Conservation (phyloP, 2,888 invertebrate genomes). For the Brachypalpus laphriformis region DNA sequence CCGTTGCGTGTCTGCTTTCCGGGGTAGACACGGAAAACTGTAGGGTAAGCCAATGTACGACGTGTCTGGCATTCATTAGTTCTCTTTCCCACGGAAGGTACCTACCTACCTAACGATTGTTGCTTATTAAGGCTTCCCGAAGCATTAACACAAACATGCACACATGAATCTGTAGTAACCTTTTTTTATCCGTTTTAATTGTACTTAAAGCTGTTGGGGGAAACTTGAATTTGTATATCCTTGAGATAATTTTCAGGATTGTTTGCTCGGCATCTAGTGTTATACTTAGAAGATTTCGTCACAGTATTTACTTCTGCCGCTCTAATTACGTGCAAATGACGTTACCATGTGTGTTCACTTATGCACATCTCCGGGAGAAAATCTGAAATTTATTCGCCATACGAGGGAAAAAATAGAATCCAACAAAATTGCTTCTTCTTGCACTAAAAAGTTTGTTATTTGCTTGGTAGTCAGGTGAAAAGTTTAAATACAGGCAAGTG, state of each 20-base stretch:
- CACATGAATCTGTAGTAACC: neutral
- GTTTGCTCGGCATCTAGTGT: neutral
- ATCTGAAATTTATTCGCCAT: neutral
- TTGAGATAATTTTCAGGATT: slow-evolving; percentile 12
- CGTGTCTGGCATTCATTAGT: slow-evolving; percentile 66
- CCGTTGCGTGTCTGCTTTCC: slow-evolving; percentile 54
- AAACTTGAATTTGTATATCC: slow-evolving; percentile 7
- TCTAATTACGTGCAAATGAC: neutral
- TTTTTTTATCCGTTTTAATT: slow-evolving; percentile 28
- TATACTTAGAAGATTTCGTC: neutral
- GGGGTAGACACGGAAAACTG: slow-evolving; percentile 28
- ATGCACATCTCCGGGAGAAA: neutral
- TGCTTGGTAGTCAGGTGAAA: neutral
- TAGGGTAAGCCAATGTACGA: slow-evolving; percentile 53
- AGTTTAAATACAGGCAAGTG: neutral
- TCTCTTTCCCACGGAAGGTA: slow-evolving; percentile 4
- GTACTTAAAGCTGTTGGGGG: slow-evolving; percentile 10
- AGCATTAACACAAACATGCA: neutral
- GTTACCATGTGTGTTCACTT: neutral
- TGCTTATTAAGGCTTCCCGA: slow-evolving; percentile 29
- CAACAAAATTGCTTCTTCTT: neutral
- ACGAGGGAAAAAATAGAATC: neutral
- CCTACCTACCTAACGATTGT: slow-evolving; percentile 8
- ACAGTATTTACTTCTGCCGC: neutral
- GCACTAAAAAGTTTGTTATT: neutral